A percentile compares a stretch with the other conserved stretches of the same genome.
These are phyloP conservation scores for Brachyptera risi DNA, from an alignment of 2,888 invertebrate species.

Conservation along the genomic window DNA sequence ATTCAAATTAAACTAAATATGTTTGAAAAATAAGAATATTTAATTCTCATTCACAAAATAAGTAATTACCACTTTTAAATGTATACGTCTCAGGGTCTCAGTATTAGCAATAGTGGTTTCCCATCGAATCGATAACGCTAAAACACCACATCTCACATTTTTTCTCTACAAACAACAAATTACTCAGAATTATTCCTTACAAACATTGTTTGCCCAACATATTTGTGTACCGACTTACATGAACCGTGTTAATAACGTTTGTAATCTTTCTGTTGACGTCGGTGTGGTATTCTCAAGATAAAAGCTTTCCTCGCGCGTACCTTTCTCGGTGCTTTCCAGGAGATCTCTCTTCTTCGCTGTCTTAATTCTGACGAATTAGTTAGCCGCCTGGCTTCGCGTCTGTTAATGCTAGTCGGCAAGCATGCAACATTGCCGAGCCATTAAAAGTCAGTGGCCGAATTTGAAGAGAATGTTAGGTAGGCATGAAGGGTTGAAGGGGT, in stretches of 20 bases:
- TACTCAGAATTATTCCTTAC: too few species aligned
- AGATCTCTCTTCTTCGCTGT: background rate
- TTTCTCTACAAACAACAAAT: background rate
- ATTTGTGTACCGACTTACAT: too few species aligned
- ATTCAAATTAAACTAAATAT: too few species aligned
- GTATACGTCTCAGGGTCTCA: too few species aligned
- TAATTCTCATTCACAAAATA: too few species aligned
- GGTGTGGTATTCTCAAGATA: slow-evolving; percentile 5
- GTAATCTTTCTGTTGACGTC: background rate
- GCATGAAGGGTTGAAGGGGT: background rate
- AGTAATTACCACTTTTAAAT: too few species aligned
- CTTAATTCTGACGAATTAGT: slow-evolving; percentile 18
- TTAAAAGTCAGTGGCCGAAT: slow-evolving; percentile 5
- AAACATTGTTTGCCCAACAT: too few species aligned
- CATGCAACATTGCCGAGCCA: background rate
- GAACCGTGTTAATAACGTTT: background rate
- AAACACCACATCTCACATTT: too few species aligned
- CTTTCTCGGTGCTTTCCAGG: background rate
- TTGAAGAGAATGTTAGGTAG: background rate
- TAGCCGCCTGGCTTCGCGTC: background rate
- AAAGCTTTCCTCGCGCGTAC: background rate
- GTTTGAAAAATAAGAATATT: too few species aligned
- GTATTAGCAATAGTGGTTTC: too few species aligned
- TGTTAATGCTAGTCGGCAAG: background rate
- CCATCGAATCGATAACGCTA: too few species aligned